A percentile compares a stretch with the other conserved stretches of the same genome.
Conservation (phyloP, 1,140 invertebrate species). For the Drosophila quadrilineata region DNA sequence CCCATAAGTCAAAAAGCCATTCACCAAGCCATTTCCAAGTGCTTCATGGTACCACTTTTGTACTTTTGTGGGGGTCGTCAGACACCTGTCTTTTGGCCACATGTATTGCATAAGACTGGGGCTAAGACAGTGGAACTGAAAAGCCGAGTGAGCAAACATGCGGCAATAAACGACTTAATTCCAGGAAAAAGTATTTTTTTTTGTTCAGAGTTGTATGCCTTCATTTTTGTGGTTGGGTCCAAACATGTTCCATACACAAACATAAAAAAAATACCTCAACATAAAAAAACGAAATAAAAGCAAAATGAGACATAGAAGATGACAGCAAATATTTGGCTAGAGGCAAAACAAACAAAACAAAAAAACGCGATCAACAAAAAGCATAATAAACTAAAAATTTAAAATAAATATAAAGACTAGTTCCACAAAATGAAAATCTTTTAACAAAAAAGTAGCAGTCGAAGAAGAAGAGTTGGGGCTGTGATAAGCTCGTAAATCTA, state of each 20-base stretch:
- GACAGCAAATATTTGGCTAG: constrained; percentile 61
- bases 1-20: constrained; percentile 21
- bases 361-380: constrained; percentile 18
- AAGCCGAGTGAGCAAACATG: constrained; percentile 8
- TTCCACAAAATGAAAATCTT: constrained; percentile 8
- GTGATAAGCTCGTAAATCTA: constrained; percentile 38
- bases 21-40: constrained; percentile 21
- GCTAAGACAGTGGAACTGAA: constrained; percentile 21
- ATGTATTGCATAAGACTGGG: constrained; percentile 25
- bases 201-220: no score
- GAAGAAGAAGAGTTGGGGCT: constrained; percentile 11
- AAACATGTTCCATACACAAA: constrained; percentile 25
- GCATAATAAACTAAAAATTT: no score
- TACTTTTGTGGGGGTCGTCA: background rate
- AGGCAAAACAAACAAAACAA: constrained; percentile 27
- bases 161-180: constrained; percentile 41
- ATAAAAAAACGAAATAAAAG: constrained; percentile 10
- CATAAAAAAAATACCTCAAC: background rate
- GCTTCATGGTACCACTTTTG: background rate
- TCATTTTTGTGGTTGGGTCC: constrained; percentile 37
- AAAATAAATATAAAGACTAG: no score
- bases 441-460: background rate
- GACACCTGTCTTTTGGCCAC: constrained; percentile 19
- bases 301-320: constrained; percentile 21
- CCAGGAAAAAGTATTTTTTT: constrained; percentile 35